These are phyloP conservation scores for Penelope pileata DNA, from an alignment of 2,113 vertebrate species.

Conservation along the genomic window DNA sequence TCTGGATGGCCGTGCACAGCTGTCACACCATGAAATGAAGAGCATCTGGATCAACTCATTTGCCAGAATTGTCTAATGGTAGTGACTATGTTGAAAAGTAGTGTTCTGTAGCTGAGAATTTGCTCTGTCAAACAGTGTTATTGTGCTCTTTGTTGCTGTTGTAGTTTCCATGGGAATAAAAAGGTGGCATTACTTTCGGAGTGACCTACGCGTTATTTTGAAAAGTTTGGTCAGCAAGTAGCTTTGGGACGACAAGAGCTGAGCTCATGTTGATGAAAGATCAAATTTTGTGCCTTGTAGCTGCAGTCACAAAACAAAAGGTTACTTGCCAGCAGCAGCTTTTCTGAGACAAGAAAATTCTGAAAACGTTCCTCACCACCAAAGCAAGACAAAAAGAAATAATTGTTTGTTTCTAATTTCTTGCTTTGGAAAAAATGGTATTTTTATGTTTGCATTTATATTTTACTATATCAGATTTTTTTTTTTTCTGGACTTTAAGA, in stretches of 20 bases:
- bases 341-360: conserved; percentile 1
- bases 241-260: background rate
- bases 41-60: no score
- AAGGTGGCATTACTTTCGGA: no score
- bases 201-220: no score
- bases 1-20: no score
- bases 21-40: no score
- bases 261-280: background rate
- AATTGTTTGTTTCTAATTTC: background rate
- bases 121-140: no score
- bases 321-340: background rate
- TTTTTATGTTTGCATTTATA: background rate
- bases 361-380: background rate
- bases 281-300: conserved; percentile 12
- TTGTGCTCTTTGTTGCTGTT: no score
- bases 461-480: background rate
- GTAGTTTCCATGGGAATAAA: no score
- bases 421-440: background rate
- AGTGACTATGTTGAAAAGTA: no score
- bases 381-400: background rate
- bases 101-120: no score
- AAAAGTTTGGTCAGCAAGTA: background rate
- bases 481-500: background rate
- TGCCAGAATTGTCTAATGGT: no score
- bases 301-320: background rate